Conservation (phyloP, 2,888 invertebrate species). For the Drymonia ruficornis region DNA sequence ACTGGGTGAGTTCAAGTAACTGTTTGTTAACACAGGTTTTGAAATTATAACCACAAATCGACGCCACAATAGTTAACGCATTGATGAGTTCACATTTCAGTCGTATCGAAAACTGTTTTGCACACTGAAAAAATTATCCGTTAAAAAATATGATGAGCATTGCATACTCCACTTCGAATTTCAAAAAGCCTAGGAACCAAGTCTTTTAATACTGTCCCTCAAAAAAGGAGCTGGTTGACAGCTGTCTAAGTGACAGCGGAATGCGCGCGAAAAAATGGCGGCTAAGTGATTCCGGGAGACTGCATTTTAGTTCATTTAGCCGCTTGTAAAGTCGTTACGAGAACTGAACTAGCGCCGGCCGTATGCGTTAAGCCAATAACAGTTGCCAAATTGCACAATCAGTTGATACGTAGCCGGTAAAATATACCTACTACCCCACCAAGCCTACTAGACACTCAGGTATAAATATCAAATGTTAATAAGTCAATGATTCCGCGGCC, state of each 20-base stretch:
- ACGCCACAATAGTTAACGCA: conserved; percentile 42
- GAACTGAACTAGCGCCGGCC: conserved; percentile 50
- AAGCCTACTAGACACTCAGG: too few species aligned
- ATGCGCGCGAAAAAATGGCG: conserved; percentile 37
- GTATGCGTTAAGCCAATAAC: conserved; percentile 55
- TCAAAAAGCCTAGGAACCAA: conserved; percentile 19
- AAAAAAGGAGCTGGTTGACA: conserved; percentile 33
- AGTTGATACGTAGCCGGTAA: conserved; percentile 14
- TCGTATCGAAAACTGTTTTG: conserved; percentile 31
- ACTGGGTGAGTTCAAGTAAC: not conserved
- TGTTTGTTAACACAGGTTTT: conserved; percentile 7
- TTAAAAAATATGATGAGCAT: conserved; percentile 21
- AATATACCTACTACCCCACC: too few species aligned
- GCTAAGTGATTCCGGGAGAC: conserved; percentile 55
- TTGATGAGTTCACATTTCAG: conserved; percentile 45
- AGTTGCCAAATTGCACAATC: conserved; percentile 78
- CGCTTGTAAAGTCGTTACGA: conserved; percentile 35
- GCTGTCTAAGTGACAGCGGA: conserved; percentile 37
- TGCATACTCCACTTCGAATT: conserved; percentile 22
- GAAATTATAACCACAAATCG: conserved; percentile 32
- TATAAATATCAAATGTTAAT: too few species aligned
- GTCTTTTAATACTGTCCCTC: conserved; percentile 18
- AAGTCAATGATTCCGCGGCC: too few species aligned
- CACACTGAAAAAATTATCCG: conserved; percentile 30
- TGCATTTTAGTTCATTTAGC: conserved; percentile 48